phyloP scores from a whole-genome alignment of 2,888 invertebrate genomes.

The Spatulosminthurus flaviceps region DNA sequence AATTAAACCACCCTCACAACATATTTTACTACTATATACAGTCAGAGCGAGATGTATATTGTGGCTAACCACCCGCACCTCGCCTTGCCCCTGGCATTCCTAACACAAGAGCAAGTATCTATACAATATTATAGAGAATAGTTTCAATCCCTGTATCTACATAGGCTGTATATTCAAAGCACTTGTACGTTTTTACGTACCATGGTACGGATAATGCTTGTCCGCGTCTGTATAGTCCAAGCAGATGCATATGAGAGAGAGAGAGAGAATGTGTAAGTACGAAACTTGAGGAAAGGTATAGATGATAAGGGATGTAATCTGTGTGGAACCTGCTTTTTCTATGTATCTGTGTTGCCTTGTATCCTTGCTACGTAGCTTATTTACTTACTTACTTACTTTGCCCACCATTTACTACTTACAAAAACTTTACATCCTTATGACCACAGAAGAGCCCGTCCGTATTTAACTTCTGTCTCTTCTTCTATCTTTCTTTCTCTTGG shows the following conservation, averaged over 20 bases:
- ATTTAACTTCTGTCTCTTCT: conserved; percentile 22
- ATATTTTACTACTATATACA: conserved; percentile 57
- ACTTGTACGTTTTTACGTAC: too few relatives aligned
- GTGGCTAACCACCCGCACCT: conserved; percentile 64
- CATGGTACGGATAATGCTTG: too few relatives aligned
- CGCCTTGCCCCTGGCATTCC: conserved; percentile 64
- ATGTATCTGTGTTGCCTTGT: neutral
- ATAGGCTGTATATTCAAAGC: neutral
- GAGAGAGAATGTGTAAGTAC: neutral
- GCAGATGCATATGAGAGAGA: neutral
- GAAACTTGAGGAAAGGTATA: too few relatives aligned
- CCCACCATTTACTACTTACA: conserved; percentile 14
- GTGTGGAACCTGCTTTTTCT: neutral
- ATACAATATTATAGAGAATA: neutral
- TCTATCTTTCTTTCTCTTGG: neutral
- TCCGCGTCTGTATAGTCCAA: too few relatives aligned
- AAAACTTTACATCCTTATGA: conserved; percentile 19
- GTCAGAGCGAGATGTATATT: conserved; percentile 40
- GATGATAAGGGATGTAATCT: too few relatives aligned
- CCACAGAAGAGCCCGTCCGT: conserved; percentile 16
- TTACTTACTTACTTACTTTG: neutral
- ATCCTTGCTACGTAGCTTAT: neutral
- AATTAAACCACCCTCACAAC: conserved; percentile 64
- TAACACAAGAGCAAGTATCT: conserved; percentile 28
- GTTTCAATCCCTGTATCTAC: neutral